Evolutionary conservation across 2,113 vertebrate species (phyloP).

Genomic region (Oceanites oceanicus): DNA sequence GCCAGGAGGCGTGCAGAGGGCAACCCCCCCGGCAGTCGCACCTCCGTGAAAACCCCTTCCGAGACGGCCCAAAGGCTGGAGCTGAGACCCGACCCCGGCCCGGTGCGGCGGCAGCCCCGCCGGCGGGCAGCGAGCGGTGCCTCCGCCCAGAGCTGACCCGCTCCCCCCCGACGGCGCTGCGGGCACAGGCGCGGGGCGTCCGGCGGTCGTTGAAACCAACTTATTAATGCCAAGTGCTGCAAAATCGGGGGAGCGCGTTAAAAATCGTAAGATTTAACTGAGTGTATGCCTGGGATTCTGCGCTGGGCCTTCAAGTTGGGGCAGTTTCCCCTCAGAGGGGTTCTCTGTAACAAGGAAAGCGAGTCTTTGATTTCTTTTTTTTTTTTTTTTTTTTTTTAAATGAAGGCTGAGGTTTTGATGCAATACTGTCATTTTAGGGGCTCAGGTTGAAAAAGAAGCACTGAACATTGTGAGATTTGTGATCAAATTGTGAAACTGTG

Average conservation of each 20-base stretch:
- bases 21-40: neutral
- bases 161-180: neutral
- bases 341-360: neutral
- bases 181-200: neutral
- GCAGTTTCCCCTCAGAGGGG: neutral
- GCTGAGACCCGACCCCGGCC: fast-evolving
- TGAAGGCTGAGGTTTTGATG: neutral
- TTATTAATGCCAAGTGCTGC: neutral
- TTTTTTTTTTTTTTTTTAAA: neutral
- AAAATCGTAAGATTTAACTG: neutral
- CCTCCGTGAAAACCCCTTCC: neutral
- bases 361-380: neutral
- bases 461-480: constrained; percentile 21
- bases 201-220: neutral
- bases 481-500: constrained; percentile 63
- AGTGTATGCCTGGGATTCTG: neutral
- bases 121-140: too few relatives aligned
- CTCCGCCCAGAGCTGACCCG: fast-evolving
- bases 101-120: too few relatives aligned
- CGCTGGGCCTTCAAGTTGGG: neutral
- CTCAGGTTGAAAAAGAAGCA: neutral
- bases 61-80: neutral
- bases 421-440: neutral
- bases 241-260: neutral
- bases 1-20: neutral